Conservation (phyloP, 1,140 invertebrate species). For the Zaprionus inermis region DNA sequence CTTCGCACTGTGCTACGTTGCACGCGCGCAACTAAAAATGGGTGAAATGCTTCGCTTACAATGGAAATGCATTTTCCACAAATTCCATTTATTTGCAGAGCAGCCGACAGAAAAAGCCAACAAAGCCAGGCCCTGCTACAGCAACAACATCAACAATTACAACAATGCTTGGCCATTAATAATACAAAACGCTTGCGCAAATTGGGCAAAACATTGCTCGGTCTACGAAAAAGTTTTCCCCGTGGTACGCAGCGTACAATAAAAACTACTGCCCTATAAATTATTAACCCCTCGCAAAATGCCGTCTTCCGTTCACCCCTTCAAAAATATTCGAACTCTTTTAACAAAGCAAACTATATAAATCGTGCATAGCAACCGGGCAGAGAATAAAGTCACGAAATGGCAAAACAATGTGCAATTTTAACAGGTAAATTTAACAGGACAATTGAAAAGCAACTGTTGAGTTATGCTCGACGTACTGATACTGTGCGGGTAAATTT, state of each 20-base stretch:
- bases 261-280: slow-evolving; percentile 54
- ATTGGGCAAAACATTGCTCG: slow-evolving; percentile 32
- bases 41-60: slow-evolving; percentile 30
- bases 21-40: slow-evolving; percentile 7
- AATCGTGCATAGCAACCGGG: slow-evolving; percentile 57
- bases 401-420: slow-evolving; percentile 36
- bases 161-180: slow-evolving; percentile 50
- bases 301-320: not conserved
- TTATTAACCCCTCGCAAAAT: slow-evolving; percentile 53
- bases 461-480: not conserved
- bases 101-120: slow-evolving; percentile 15
- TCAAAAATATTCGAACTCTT: slow-evolving; percentile 58
- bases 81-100: slow-evolving; percentile 40
- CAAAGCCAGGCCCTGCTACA: slow-evolving; percentile 28
- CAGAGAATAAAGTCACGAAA: slow-evolving; percentile 32
- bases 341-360: slow-evolving; percentile 47
- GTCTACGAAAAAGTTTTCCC: slow-evolving; percentile 27
- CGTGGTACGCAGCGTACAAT: not conserved
- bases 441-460: not conserved
- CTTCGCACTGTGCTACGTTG: slow-evolving; percentile 30
- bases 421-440: slow-evolving; percentile 22
- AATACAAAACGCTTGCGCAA: slow-evolving; percentile 45
- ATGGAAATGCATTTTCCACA: slow-evolving; percentile 46
- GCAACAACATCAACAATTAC: slow-evolving; percentile 27
- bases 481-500: not conserved